These are phyloP conservation scores for Troilus luridus DNA, from an alignment of 2,888 invertebrate genomes.

Conservation along the genomic window DNA sequence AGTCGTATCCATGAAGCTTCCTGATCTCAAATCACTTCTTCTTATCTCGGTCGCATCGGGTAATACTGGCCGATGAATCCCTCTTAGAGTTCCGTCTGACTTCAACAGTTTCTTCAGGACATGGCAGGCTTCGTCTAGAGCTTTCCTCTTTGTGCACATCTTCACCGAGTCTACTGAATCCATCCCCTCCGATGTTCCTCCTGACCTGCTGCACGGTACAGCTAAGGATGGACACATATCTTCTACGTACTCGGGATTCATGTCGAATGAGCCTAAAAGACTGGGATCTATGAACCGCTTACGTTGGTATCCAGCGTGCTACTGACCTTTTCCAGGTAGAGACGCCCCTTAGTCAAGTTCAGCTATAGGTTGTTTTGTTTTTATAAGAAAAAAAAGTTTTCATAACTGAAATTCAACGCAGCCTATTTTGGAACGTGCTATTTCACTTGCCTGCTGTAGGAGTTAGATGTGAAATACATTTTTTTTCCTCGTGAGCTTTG, in stretches of 20 bases:
- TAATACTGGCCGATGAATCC: not conserved
- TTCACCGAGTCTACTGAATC: not conserved
- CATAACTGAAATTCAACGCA: not conserved
- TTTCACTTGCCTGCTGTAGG: no score
- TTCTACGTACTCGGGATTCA: not conserved
- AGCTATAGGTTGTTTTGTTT: not conserved
- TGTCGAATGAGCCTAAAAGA: not conserved
- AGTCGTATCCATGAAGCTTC: not conserved
- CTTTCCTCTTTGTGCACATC: slow-evolving; percentile 68
- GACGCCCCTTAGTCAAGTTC: not conserved
- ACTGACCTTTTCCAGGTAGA: slow-evolving; percentile 19
- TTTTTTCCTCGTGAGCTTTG: no score
- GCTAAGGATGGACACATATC: not conserved
- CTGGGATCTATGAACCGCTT: not conserved
- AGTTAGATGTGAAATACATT: no score
- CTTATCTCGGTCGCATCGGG: not conserved
- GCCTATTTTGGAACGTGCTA: not conserved
- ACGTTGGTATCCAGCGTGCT: not conserved
- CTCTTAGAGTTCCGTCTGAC: not conserved
- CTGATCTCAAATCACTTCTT: not conserved
- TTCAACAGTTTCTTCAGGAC: slow-evolving; percentile 17
- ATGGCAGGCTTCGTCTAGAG: not conserved
- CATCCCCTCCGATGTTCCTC: not conserved
- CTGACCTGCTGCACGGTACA: not conserved
- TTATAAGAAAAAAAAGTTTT: not conserved